These are phyloP conservation scores for Formicarius rufipectus DNA, from an alignment of 2,113 vertebrate genomes.

Conservation along the genomic window DNA sequence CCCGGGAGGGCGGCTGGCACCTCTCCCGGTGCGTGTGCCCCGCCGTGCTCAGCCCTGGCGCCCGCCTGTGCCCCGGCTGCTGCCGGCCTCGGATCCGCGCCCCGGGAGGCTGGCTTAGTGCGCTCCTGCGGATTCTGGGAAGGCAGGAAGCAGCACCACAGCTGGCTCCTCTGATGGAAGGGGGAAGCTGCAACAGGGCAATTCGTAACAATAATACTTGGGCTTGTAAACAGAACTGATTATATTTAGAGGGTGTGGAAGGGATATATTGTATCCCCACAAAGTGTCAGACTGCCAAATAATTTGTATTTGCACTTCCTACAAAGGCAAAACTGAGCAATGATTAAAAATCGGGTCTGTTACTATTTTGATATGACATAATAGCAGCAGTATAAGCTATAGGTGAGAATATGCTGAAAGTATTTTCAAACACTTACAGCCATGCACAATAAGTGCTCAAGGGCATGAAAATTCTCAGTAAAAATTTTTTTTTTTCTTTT, in stretches of 20 bases:
- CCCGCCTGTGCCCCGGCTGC: neutral
- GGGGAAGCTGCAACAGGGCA: neutral
- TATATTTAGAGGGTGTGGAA: neutral
- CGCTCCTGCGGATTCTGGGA: neutral
- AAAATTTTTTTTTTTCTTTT: neutral
- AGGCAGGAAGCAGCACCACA: neutral
- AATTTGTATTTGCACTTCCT: neutral
- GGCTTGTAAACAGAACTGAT: rapidly evolving
- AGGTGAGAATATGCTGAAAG: neutral
- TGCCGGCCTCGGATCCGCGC: neutral
- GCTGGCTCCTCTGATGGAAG: neutral
- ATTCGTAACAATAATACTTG: neutral
- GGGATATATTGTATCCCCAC: neutral
- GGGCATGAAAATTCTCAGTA: neutral
- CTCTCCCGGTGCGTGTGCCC: neutral
- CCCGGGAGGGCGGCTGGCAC: neutral
- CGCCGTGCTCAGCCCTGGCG: neutral
- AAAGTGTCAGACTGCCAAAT: neutral
- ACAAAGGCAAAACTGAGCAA: neutral
- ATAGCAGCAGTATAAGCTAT: neutral
- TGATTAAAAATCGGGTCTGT: neutral
- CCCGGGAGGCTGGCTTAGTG: neutral
- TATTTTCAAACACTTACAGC: neutral
- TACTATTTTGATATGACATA: neutral
- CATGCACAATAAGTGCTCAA: neutral